Evolutionary conservation across 2,113 vertebrate species (phyloP), one percentile per base, ranked within the genome.

Genomic region (Scytalopus superciliaris): DNA sequence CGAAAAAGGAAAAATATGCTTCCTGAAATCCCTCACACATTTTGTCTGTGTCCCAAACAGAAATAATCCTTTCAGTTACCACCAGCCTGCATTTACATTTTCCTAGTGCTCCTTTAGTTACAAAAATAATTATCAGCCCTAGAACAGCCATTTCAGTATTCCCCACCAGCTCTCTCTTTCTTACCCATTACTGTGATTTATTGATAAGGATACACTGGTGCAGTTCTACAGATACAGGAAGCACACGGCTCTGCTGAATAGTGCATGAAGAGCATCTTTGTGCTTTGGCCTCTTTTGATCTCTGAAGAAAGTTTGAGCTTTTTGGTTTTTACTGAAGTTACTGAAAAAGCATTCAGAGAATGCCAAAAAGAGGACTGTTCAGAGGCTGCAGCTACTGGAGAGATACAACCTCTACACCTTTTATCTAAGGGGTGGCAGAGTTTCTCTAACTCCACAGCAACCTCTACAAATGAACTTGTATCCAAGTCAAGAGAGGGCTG

Each of bases 171-270:
- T 92, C 27, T 74, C 42, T 60, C 63, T 28, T 49, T 50, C 31
- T 60, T 57, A 74, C 10, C 69, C 35, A 50, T 89, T 83, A 89
- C 12, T 53, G 47, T 91, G 87, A 93, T 81, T 91, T 96, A 93
- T 79, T 93, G 56, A 23, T 72, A 64, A 57, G 64, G 68, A 28
- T 47, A 39, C n/a, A 67, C 4, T 83, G 73, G 68, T 50, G 55
- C 60, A 74, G 63, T 53, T 72, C 74, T 74, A 80, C 6, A 85
- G 55, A 19, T 37, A 73, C 1, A 10, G 31, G 55, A 87, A 85
- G 35, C 9, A 89, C 30, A 84, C 13, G 79, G 37, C n/a, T 66
- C 81, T 72, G 37, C 53, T 79, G 72, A 92, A 75, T 35, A 77
- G 62, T 77, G 35, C 37, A 74, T n/a, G 49, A 89, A 25, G 28